Evolutionary conservation across 2,888 invertebrate species (phyloP).

Genomic region (Phytoseiulus persimilis): DNA sequence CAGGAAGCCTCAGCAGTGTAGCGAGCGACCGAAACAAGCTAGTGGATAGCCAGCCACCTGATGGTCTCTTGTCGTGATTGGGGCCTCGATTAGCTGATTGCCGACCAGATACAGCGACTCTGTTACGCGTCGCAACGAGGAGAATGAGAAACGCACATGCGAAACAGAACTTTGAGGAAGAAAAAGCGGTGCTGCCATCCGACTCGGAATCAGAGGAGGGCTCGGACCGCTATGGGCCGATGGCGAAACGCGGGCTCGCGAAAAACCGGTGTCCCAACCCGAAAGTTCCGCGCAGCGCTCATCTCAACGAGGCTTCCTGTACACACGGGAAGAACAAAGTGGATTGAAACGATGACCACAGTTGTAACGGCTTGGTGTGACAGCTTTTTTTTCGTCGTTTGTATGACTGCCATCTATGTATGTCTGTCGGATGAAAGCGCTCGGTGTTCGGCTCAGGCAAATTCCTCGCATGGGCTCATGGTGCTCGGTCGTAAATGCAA

Average conservation of each 20-base stretch:
- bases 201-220: background rate
- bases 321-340: background rate
- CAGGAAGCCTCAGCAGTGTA: background rate
- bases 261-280: background rate
- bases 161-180: background rate
- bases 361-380: background rate
- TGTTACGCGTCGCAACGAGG: background rate
- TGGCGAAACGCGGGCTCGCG: background rate
- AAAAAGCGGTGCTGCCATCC: background rate
- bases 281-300: no score
- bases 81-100: constrained; percentile 5
- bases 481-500: background rate
- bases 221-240: no score
- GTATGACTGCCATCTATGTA: no score
- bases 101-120: background rate
- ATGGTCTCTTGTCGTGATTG: constrained; percentile 5
- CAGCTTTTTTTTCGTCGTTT: background rate
- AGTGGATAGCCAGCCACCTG: background rate
- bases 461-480: background rate
- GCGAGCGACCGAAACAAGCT: background rate
- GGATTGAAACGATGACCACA: background rate
- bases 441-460: no score
- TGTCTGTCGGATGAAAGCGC: background rate
- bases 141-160: background rate
- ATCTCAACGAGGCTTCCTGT: background rate